Percentiles rank a stretch among this genome's conserved stretches.
Conservation (phyloP, 2,113 vertebrate genomes). For the Tympanuchus pallidicinctus region DNA sequence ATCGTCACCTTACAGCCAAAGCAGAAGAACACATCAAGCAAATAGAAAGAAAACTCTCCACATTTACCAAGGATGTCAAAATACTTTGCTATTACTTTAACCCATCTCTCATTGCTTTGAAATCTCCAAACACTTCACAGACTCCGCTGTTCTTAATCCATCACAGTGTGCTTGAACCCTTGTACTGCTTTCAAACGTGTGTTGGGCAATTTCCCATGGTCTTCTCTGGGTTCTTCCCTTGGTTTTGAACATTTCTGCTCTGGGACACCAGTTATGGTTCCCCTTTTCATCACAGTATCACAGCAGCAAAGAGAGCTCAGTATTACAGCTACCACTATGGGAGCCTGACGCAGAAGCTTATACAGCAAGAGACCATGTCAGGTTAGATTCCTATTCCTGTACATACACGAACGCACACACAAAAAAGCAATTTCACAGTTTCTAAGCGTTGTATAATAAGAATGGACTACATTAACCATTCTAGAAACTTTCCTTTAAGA, state of each 20-base stretch:
- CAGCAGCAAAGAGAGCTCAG: not conserved
- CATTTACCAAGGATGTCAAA: not conserved
- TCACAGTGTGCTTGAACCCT: not conserved
- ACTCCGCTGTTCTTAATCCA: not conserved
- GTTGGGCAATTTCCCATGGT: not conserved
- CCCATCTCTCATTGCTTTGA: not conserved
- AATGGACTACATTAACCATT: not conserved
- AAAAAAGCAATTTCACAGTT: not conserved
- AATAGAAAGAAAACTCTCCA: not conserved
- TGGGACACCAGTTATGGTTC: not conserved
- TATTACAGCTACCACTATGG: not conserved
- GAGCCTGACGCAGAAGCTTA: not conserved
- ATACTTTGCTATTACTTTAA: not conserved
- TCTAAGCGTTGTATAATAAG: not conserved
- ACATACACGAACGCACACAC: not conserved
- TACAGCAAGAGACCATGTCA: not conserved
- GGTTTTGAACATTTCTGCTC: not conserved
- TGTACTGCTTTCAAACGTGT: too few relatives aligned
- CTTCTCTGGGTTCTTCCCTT: not conserved
- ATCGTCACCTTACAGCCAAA: not conserved
- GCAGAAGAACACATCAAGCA: not conserved
- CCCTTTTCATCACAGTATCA: accelerated
- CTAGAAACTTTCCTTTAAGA: not conserved
- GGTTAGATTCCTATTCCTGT: not conserved
- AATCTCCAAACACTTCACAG: not conserved